These are phyloP conservation scores for Anoplius nigerrimus DNA, from an alignment of 2,888 invertebrate genomes.

Conservation along the genomic window DNA sequence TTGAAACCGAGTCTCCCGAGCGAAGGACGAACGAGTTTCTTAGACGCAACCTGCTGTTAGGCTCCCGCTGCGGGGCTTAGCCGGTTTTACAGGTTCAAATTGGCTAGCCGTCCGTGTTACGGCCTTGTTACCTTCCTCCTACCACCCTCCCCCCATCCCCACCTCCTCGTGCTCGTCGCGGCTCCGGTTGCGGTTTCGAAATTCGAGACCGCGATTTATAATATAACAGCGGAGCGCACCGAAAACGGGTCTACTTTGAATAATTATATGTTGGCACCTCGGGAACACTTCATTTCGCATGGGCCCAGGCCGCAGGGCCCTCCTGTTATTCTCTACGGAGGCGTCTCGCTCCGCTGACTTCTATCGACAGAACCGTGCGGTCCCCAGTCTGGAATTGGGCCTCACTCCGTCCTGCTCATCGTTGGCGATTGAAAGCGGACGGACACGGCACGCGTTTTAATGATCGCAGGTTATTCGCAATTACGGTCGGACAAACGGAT, in stretches of 20 bases:
- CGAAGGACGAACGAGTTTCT: constrained; percentile 63
- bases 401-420: no score
- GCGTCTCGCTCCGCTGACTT: no score
- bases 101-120: constrained; percentile 59
- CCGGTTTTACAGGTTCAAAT: constrained; percentile 66
- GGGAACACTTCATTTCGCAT: not conserved
- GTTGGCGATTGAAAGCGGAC: no score
- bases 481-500: no score
- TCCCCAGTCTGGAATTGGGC: no score
- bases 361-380: no score
- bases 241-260: constrained; percentile 34
- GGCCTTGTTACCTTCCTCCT: constrained; percentile 44
- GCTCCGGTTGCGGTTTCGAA: constrained; percentile 43
- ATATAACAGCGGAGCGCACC: constrained; percentile 23
- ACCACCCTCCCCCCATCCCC: not conserved
- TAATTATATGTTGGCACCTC: constrained; percentile 42
- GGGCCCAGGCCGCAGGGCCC: no score
- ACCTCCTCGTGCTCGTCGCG: constrained; percentile 4
- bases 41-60: constrained; percentile 54
- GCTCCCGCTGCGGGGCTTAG: constrained; percentile 45
- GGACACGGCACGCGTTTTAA: no score
- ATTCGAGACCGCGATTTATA: constrained; percentile 45
- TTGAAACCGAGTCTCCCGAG: constrained; percentile 52
- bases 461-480: no score
- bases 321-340: no score